Base-by-base conservation (phyloP, 2,113 vertebrate species). In the Gambusia holbrooki region DNA sequence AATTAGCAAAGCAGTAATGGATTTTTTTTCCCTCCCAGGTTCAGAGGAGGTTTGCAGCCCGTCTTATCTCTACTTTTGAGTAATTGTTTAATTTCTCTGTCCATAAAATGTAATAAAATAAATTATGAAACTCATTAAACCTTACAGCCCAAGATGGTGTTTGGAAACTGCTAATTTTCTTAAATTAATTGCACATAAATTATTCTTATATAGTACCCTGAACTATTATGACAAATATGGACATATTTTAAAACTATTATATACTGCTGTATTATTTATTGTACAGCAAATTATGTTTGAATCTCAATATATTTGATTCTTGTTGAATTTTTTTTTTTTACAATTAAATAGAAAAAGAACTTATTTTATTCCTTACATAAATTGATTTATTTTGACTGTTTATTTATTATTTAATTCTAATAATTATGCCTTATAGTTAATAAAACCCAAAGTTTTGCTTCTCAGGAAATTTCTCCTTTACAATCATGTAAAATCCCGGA, bases 91-190 rank as follows among this genome's bases (percentile, higher is more conserved):
- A 58, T 58, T n/a, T 65, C 32, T 65, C 22, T 65, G 17, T 35
- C 63, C 28, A 65, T 33, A 35, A 65, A 35, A 65, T 65, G 32
- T 65, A 15, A 35, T 33, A 33, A 32, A 64, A 54, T 54, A 54
- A 54, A 54, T 54, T 54, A 54, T 58, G 51, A 58, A 65, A 65
- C 29, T 30, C 28, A 62, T 62, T 62, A 62, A 62, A 62, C 29
- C 61, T 14, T 30, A 62, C 5, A 19, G 29, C 61, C 27, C 5
- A 14, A 29, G 4, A 62, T 62, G 29, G 8, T 5, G 14, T 29
- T 6, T 17, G 32, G 61, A 62, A 14, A 28, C 60, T 27, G 27
- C n/a, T 61, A 28, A 29, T 62, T 62, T 14, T 62, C 28, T 30
- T 29, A 30, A 62, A 30, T 62, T 30, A 4, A 17, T 17, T 19